phyloP scores from a whole-genome alignment of 2,113 vertebrate species.

The Leptosomus discolor region DNA sequence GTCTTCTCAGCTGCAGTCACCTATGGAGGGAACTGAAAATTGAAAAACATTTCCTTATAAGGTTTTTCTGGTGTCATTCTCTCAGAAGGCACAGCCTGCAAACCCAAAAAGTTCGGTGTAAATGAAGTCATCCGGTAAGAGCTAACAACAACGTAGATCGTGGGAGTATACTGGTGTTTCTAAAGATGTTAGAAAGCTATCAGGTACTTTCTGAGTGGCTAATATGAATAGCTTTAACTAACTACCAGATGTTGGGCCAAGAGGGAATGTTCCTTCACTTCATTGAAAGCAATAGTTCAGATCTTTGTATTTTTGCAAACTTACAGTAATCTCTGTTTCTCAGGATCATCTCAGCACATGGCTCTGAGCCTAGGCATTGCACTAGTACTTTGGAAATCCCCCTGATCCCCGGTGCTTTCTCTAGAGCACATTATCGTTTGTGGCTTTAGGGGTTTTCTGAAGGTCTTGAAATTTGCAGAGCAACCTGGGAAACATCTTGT shows the following conservation, averaged over 20 bases:
- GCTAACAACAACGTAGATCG: not conserved
- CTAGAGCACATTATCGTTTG: not conserved
- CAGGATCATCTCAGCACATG: not conserved
- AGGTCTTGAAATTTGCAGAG: not conserved
- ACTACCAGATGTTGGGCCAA: not conserved
- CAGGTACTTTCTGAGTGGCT: not conserved
- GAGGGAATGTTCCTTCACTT: not conserved
- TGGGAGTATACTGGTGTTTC: not conserved
- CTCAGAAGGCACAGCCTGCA: not conserved
- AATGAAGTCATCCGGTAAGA: not conserved
- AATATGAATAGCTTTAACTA: not conserved
- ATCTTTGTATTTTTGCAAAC: not conserved
- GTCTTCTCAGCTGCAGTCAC: not conserved
- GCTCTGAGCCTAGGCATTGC: not conserved
- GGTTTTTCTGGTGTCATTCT: not conserved
- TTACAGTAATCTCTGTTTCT: not conserved
- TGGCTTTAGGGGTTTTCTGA: not conserved
- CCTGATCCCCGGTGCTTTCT: not conserved
- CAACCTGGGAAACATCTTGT: not conserved
- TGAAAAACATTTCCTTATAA: not conserved
- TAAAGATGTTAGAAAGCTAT: not conserved
- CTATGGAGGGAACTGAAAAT: not conserved
- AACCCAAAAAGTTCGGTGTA: not conserved
- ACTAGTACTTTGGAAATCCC: not conserved
- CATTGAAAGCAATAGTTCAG: not conserved